Percentiles rank a stretch among this genome's conserved stretches.
These are phyloP conservation scores for Phataginus tetradactyla DNA, from an alignment of 2,797 vertebrate genomes.

Conservation along the genomic window DNA sequence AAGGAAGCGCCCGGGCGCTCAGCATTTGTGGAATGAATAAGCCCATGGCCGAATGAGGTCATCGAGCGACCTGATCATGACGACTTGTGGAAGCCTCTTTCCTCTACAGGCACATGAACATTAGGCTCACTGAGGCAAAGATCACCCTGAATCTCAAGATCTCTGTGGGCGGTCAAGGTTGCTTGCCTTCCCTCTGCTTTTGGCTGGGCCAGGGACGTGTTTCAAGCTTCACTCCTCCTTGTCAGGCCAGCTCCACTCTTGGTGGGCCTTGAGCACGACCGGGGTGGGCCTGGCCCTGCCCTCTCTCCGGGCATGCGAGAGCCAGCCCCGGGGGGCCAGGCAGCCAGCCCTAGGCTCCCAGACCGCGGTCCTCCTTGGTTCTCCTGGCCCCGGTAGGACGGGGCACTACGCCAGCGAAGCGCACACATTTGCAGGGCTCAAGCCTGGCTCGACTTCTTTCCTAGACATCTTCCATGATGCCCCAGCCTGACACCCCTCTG, in stretches of 20 bases:
- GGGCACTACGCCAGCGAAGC: background rate
- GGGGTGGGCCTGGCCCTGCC: background rate
- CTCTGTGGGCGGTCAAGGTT: rapidly evolving
- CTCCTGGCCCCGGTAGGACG: background rate
- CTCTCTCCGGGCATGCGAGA: background rate
- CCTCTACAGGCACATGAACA: background rate
- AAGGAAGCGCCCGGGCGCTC: background rate
- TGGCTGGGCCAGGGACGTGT: background rate
- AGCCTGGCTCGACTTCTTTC: background rate
- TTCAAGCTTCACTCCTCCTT: background rate
- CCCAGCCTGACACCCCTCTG: background rate
- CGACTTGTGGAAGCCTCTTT: background rate
- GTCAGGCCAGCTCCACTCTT: background rate
- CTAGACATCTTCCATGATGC: background rate
- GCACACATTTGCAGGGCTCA: background rate
- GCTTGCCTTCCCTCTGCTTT: background rate
- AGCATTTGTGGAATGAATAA: background rate
- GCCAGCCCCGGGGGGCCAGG: background rate
- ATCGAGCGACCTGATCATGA: background rate
- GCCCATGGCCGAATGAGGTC: background rate
- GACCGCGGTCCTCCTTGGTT: background rate
- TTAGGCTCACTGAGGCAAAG: background rate
- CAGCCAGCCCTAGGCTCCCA: background rate
- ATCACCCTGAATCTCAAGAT: background rate
- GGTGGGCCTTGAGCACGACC: rapidly evolving